These are phyloP conservation scores for Cydia pomonella DNA, from an alignment of 1,140 invertebrate genomes.

Conservation along the genomic window DNA sequence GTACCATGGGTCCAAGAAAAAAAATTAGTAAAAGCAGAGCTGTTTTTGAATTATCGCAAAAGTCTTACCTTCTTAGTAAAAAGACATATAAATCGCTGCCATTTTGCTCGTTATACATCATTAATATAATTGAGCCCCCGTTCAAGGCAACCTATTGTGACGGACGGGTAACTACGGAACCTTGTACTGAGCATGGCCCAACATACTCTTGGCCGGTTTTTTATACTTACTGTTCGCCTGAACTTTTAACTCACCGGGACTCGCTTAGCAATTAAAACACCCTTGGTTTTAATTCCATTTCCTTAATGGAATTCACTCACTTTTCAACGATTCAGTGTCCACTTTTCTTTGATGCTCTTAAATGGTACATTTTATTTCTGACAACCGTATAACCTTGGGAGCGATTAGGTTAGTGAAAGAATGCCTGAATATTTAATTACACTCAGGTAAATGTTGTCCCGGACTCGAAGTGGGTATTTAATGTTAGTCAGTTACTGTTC, in stretches of 20 bases:
- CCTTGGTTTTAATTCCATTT: slow-evolving; percentile 50
- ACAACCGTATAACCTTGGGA: slow-evolving; percentile 33
- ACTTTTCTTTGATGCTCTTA: slow-evolving; percentile 46
- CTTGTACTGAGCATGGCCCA: too few species aligned
- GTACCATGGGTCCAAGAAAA: too few species aligned
- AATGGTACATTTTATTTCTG: slow-evolving; percentile 48
- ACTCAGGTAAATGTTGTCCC: neutral
- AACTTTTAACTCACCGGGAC: neutral
- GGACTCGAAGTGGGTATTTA: neutral
- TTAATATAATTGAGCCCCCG: too few species aligned
- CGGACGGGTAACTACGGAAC: too few species aligned
- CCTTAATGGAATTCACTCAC: slow-evolving; percentile 57
- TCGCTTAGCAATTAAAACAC: neutral
- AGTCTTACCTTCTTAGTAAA: too few species aligned
- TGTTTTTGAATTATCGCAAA: too few species aligned
- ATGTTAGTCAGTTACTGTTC: slow-evolving; percentile 7
- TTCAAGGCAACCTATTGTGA: too few species aligned
- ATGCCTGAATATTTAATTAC: slow-evolving; percentile 20
- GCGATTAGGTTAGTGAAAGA: slow-evolving; percentile 27
- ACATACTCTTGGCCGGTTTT: neutral
- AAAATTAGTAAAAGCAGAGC: too few species aligned
- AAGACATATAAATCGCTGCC: too few species aligned
- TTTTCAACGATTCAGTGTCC: slow-evolving; percentile 54
- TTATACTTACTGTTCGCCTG: neutral
- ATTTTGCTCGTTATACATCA: too few species aligned